Evolutionary conservation across 2,888 invertebrate genomes (phyloP), one percentile per base, ranked within the genome.

Genomic region (Diaphora mendica): DNA sequence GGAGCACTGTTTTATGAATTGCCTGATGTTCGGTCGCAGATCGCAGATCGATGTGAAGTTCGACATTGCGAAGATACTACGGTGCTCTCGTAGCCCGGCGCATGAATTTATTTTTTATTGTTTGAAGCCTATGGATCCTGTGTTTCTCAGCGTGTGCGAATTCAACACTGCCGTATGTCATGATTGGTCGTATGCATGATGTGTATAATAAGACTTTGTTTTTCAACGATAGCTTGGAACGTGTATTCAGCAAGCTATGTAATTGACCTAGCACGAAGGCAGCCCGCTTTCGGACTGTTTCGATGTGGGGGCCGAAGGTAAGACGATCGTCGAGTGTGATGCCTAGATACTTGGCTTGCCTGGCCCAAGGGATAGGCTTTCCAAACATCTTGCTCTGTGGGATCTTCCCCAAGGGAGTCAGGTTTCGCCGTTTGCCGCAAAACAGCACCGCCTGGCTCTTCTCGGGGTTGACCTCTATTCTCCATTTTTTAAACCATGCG

Each of bases 301-400:
- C 33, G 33, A 33, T 33, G 33, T 33, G 33, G 33, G 33, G 33
- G 33, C 33, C 33, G 33, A 33, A 33, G 33, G 33, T 33, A 3
- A 33, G 33, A 33, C 33, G 33, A 33, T 33, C 33, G 33, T 33
- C 33, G 33, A 33, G 33, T 33, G 33, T 33, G 33, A 33, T 33
- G 33, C 33, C 51, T 51, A 55, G n/a, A n/a, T 55, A 55, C n/a
- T 55, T 55, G 55, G 55, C 55, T 55, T 55, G 55, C 55, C 55
- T 55, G 2, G 55, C 55, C 55, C 48, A 48, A 48, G 48, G 48
- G 15, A 48, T 48, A 48, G 48, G 17, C 48, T 15, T 48, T 13
- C 15, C 17, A 17, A 48, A 4, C 48, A 15, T 48, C 48, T 48
- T 17, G 2, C 15, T 48, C 17, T 48, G 48, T 48, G 17, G 17